phyloP scores from a whole-genome alignment of 1,140 invertebrate genomes.

The Leptopilina clavipes region DNA sequence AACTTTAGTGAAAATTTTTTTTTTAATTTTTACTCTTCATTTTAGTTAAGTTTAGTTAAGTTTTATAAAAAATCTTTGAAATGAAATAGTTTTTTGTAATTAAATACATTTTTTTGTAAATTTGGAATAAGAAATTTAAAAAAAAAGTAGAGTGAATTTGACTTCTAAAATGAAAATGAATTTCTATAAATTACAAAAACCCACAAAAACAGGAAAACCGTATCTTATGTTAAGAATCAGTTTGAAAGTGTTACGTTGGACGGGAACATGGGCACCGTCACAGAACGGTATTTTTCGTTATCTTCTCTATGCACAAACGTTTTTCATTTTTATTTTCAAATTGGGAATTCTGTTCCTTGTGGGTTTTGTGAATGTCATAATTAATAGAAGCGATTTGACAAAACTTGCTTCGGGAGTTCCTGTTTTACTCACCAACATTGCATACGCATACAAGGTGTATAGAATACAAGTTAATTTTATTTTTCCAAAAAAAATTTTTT shows the following conservation, averaged over 20 bases:
- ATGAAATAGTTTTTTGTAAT: no score
- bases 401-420: constrained; percentile 17
- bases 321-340: not conserved
- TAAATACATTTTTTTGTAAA: constrained; percentile 7
- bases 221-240: not conserved
- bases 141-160: no score
- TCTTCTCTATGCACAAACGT: not conserved
- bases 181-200: not conserved
- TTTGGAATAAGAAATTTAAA: no score
- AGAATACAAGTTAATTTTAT: not conserved
- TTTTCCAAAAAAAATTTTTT: no score
- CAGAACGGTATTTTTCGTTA: not conserved
- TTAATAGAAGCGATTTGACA: not conserved
- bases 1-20: not conserved
- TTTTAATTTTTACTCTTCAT: not conserved
- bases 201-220: not conserved
- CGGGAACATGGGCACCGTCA: constrained; percentile 8
- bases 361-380: not conserved
- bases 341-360: not conserved
- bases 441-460: not conserved
- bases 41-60: no score
- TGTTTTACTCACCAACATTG: not conserved
- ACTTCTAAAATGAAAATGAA: not conserved
- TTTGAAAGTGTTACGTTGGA: not conserved
- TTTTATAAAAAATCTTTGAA: no score